Base-by-base conservation (phyloP, 2,888 invertebrate species). In the Agrotis clavis region DNA sequence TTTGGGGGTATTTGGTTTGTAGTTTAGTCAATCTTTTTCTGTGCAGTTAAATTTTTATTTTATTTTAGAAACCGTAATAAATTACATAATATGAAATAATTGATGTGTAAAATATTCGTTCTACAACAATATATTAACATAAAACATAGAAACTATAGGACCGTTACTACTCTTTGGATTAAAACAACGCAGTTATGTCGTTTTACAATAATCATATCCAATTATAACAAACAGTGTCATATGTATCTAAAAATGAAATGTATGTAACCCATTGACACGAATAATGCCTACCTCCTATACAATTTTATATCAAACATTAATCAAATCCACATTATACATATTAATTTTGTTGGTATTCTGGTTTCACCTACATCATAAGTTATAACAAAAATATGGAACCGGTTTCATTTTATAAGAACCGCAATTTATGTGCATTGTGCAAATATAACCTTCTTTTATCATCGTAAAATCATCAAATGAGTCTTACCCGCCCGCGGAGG, bases 1-100 rank as follows among this genome's bases (percentile, higher is more conserved):
- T 54, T 54, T 25, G 67, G n/a, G 62, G 79, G 79, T 79, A 66
- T 48, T n/a, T 21, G 19, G 18, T 64, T 50, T 64, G 16, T 21
- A 35, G n/a, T 3, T 30, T 30, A 1, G 53, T 50, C 3, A 11
- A 2, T 7, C 30, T 7, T 19, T 51, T 53, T 19, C 2, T n/a
- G 30, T 30, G n/a, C 16, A 1, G 2, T 57, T 25, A 4, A 1
- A 13, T 21, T 30, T 16, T 41, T 41, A 41, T 50, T 9, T 13
- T 50, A 4, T 18, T 51, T 57, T 59, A 1, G 21, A 18, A 14
- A 19, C 18, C 16, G 6, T 9, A 11, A 19, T 19, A 50, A 50
- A n/a, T 54, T 11, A 19, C 3, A 21, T 57, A 16, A 35, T 21
- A 21, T 11, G 13, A 16, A 30, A 45, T 45, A 14, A 54, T n/a